Evolutionary conservation across 2,888 invertebrate species (phyloP).

Genomic region (Eupithecia inturbata): DNA sequence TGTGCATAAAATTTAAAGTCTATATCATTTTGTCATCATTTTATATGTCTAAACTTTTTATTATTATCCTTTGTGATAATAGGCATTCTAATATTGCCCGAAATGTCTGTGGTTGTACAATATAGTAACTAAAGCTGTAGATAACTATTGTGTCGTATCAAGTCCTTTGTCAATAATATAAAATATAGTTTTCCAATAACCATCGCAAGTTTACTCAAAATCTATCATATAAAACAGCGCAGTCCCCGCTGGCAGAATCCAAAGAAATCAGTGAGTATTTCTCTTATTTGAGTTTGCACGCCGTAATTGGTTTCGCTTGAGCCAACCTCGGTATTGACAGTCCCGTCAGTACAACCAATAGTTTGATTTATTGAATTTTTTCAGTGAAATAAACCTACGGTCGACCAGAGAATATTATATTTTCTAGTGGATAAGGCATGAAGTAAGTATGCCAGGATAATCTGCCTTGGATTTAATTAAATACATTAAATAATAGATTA

Average conservation of each 20-base stretch:
- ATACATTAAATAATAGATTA: too few relatives aligned
- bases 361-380: constrained; percentile 59
- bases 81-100: not conserved
- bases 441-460: not conserved
- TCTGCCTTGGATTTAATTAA: not conserved
- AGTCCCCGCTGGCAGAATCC: constrained; percentile 3
- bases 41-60: not conserved
- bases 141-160: not conserved
- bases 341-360: constrained; percentile 54
- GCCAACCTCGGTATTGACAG: constrained; percentile 58
- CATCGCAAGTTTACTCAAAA: not conserved
- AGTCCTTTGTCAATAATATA: not conserved
- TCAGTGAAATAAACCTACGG: constrained; percentile 10
- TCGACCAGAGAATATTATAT: not conserved
- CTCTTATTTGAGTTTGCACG: constrained; percentile 52
- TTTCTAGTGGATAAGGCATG: not conserved
- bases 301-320: constrained; percentile 63
- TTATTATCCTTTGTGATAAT: not conserved
- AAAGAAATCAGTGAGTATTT: constrained; percentile 11
- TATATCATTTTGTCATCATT: not conserved
- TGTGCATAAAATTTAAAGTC: constrained; percentile 22
- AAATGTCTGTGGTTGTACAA: not conserved
- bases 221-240: not conserved
- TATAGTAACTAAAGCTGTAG: not conserved
- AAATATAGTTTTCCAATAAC: not conserved